Evolutionary conservation across 2,797 vertebrate species (phyloP), one percentile per base, ranked within the genome.

Genomic region (Sebastes iracundus): DNA sequence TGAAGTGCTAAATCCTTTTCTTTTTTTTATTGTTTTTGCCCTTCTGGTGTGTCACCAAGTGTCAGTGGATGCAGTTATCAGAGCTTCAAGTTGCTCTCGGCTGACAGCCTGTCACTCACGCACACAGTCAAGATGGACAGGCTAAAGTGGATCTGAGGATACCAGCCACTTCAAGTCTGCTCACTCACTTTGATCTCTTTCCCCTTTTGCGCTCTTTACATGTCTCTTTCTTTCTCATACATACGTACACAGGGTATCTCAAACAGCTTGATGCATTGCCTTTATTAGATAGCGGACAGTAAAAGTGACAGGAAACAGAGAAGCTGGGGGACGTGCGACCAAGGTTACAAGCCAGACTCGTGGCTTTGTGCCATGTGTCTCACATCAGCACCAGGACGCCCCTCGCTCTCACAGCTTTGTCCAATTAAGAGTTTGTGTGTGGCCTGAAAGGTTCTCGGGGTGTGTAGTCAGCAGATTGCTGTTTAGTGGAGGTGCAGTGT

Each of bases 391-490:
- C n/a, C 49, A 49, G 64, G 10, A 16, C 2, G 6, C 25, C 30
- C 59, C 72, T 59, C 13, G 6, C 52, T 82, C 65, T 76, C 83
- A 68, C 65, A 77, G 49, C 63, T 59, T 81, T 27, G 46, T 60
- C 70, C 75, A 88, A 82, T 92, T 87, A 89, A 79, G 75, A 79
- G 55, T 80, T 63, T 73, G 20, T 81, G 69, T 87, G 78, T 79
- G 74, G 58, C 42, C 73, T 90, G 82, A 86, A 68, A 85, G 69
- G 75, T 66, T 80, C 32, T 46, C 30, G 63, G 53, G 80, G 30
- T 88, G 80, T 86, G 77, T 28, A 80, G 87, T 94, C 92, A 94
- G 93, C 93, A 94, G 79, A 91, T 90, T 90, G 87, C 87, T 79
- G 81, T 88, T 93, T 85, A 91, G 87, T 86, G 83, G 75, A 81